Percentiles rank a stretch among this genome's conserved stretches.
These are phyloP conservation scores for Caenorhabditis sinica DNA, from an alignment of 2,888 invertebrate species.

Conservation along the genomic window DNA sequence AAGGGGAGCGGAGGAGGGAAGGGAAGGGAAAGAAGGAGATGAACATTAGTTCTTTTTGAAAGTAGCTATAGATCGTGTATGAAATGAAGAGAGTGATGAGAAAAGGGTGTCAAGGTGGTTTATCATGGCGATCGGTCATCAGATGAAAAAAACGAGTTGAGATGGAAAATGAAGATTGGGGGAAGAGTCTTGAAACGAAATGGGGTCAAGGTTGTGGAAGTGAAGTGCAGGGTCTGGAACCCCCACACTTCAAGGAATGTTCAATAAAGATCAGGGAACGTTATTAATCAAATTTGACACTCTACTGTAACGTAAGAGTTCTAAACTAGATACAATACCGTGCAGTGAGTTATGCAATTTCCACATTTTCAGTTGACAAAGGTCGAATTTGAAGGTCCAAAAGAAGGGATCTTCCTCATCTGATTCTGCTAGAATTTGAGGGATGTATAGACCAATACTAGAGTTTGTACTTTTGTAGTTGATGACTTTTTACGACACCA, in stretches of 20 bases:
- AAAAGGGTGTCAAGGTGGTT: constrained; percentile 44
- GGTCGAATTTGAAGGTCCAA: no score
- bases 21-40: constrained; percentile 4
- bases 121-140: constrained; percentile 14
- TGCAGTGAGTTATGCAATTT: no score
- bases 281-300: no score
- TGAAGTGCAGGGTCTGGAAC: not conserved
- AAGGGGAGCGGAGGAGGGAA: constrained; percentile 5
- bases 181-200: constrained; percentile 5
- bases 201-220: not conserved
- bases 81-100: constrained; percentile 11
- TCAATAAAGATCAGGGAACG: not conserved
- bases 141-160: constrained; percentile 3
- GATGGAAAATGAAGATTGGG: constrained; percentile 17
- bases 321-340: no score
- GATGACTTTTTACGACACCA: no score
- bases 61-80: not conserved
- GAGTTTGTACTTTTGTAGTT: no score
- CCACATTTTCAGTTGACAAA: no score
- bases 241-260: no score
- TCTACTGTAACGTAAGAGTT: no score
- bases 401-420: no score
- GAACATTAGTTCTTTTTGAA: constrained; percentile 47
- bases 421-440: no score
- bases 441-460: no score